phyloP scores from a whole-genome alignment of 2,888 invertebrate species.

The Dryocosmus kuriphilus region DNA sequence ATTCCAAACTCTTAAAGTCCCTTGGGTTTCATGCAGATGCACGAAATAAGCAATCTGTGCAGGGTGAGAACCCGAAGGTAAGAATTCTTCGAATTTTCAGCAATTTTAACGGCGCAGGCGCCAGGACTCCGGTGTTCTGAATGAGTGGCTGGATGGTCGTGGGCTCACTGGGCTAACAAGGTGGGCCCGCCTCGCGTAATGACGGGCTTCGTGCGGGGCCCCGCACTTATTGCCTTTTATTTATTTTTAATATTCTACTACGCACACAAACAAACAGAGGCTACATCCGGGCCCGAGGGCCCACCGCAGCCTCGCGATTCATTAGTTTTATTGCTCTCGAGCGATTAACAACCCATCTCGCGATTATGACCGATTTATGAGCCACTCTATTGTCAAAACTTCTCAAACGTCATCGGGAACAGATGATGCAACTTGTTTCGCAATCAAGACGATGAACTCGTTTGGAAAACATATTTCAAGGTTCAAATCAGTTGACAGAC shows the following conservation, averaged over 20 bases:
- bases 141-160: constrained; percentile 70
- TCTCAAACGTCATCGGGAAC: neutral
- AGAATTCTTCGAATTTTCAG: constrained; percentile 75
- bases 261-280: constrained; percentile 67
- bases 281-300: constrained; percentile 73
- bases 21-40: constrained; percentile 44
- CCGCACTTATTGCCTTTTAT: constrained; percentile 77
- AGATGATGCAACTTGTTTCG: neutral
- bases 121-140: constrained; percentile 72
- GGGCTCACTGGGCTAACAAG: constrained; percentile 76
- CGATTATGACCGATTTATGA: constrained; percentile 49
- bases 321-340: constrained; percentile 65
- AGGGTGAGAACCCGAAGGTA: constrained; percentile 62
- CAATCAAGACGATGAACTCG: constrained; percentile 14
- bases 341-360: constrained; percentile 60
- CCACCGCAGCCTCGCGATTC: constrained; percentile 66
- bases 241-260: constrained; percentile 73
- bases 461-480: neutral
- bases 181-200: constrained; percentile 77
- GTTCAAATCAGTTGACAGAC: too few relatives aligned
- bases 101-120: constrained; percentile 77
- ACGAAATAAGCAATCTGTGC: constrained; percentile 62
- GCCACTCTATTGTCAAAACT: constrained; percentile 31
- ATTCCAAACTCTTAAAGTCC: neutral
- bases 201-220: constrained; percentile 76